These are phyloP conservation scores for Oasisia sp. DNA, from an alignment of 2,888 invertebrate species.

Conservation along the genomic window DNA sequence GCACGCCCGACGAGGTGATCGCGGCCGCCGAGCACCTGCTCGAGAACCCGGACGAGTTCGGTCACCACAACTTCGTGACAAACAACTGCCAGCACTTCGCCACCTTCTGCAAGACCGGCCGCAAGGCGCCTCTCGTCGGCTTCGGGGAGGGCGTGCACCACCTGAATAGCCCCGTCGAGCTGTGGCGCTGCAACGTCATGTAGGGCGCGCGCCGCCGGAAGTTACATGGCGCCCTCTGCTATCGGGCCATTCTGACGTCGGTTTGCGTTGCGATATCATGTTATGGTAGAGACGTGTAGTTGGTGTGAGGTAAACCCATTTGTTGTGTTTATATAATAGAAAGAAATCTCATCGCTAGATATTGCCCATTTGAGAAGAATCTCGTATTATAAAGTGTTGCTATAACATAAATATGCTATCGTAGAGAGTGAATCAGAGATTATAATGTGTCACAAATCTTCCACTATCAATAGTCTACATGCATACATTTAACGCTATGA, in stretches of 20 bases:
- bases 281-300: background rate
- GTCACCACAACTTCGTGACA: background rate
- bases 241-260: background rate
- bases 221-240: background rate
- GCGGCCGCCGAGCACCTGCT: background rate
- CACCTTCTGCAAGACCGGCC: background rate
- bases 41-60: slow-evolving; percentile 13
- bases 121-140: background rate
- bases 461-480: background rate
- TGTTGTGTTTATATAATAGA: background rate
- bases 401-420: background rate
- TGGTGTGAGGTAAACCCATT: background rate
- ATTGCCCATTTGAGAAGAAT: background rate
- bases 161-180: background rate
- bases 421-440: background rate
- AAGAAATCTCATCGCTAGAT: background rate
- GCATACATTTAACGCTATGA: background rate
- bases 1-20: background rate
- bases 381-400: background rate
- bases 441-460: background rate
- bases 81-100: slow-evolving; percentile 13
- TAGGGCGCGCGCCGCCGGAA: background rate
- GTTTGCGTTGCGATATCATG: background rate
- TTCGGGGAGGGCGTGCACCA: slow-evolving; percentile 6
- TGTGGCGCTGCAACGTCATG: background rate